Conservation (phyloP, 2,888 invertebrate genomes). For the Microplitis manilae region DNA sequence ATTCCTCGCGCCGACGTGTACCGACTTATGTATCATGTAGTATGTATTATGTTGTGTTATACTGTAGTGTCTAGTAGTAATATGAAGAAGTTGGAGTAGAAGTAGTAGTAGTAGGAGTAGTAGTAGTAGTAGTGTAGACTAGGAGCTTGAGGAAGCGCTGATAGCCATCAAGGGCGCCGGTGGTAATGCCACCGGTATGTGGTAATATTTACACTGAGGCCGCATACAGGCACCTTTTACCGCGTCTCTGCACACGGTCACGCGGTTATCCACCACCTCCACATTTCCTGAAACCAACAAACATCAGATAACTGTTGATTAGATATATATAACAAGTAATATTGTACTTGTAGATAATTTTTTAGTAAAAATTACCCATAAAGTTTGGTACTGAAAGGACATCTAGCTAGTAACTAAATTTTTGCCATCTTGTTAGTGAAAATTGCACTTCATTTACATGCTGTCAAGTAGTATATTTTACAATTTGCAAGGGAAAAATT, state of each 20-base stretch:
- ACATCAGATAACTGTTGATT: conserved; percentile 27
- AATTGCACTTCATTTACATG: too few species aligned
- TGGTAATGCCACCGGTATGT: conserved; percentile 93
- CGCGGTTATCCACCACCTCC: conserved; percentile 95
- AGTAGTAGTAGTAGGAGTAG: background rate
- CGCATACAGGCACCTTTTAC: conserved; percentile 94
- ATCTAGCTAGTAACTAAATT: too few species aligned
- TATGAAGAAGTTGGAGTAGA: conserved; percentile 9
- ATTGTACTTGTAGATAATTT: background rate
- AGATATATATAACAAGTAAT: conserved; percentile 15
- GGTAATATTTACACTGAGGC: conserved; percentile 97
- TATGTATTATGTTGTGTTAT: background rate
- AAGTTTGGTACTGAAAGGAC: too few species aligned
- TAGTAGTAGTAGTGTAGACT: background rate
- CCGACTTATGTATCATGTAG: background rate
- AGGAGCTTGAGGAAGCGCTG: conserved; percentile 67
- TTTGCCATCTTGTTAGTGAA: too few species aligned
- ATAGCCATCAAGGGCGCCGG: conserved; percentile 85
- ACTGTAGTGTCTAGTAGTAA: background rate
- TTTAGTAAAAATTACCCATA: too few species aligned
- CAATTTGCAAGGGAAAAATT: too few species aligned
- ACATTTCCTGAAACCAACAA: conserved; percentile 84
- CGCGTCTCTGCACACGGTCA: conserved; percentile 96
- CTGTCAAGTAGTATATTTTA: too few species aligned
- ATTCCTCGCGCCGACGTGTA: background rate